Base-by-base conservation (phyloP, 2,888 invertebrate genomes). In the Campoplex nolae region DNA sequence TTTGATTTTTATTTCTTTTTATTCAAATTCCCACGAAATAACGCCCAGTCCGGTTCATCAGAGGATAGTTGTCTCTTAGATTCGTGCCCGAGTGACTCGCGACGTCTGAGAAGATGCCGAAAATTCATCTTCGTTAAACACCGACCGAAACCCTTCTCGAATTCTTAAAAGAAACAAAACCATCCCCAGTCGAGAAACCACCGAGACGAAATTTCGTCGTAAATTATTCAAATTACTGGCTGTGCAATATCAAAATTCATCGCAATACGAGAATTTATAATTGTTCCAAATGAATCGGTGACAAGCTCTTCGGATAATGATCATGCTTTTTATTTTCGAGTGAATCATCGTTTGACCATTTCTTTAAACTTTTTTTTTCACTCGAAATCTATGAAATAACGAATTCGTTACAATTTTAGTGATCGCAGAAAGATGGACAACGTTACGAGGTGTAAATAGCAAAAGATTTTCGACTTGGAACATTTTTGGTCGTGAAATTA, bases 21-120 rank as follows among this genome's bases (percentile, higher is more conserved):
- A 42, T 68, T 68, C 42, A 16, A 68, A 51, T 71, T 18, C 28
- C 32, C 51, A 9, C 45, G 92, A 88, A 89, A 88, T 85, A 88
- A 89, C 83, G 32, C 28, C 48, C 88, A 82, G 88, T 87, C 45
- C 54, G 73, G 68, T 65, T 51, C 32, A 85, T 77, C 83, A 32
- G 38, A 13, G 56, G 67, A 70, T 76, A 79, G 85, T 78, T 76
- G 74, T 78, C 73, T 79, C 32, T 54, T 48, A 68, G 65, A 77
- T 71, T 73, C 58, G 62, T 71, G 58, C 42, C 62, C 54, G 80
- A 80, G 65, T 35, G 68, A 79, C 73, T 70, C 77, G 65, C 54
- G 42, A 68, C 48, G 23, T 75, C 65, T 16, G 56, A 32, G 45
- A 58, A 28, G 42, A 80, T 78, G 76, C 32, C 67, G 71, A n/a